These are phyloP conservation scores for Alfaro cultratus DNA, from an alignment of 2,797 vertebrate species.

Conservation along the genomic window DNA sequence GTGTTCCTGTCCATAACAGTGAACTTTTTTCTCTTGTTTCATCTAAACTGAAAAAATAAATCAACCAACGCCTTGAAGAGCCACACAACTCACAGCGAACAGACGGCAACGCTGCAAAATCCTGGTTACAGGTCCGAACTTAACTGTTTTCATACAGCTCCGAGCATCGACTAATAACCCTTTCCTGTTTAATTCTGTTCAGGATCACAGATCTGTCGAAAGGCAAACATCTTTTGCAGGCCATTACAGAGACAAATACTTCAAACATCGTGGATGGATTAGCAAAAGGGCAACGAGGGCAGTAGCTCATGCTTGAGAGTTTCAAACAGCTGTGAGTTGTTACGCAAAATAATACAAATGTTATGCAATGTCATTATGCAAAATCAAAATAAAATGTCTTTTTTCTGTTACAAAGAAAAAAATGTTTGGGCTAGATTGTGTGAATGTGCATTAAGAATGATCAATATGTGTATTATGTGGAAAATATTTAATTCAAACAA, in stretches of 20 bases:
- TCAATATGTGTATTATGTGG: neutral
- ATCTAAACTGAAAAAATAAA: neutral
- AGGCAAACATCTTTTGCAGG: neutral
- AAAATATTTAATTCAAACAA: neutral
- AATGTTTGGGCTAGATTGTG: too few relatives aligned
- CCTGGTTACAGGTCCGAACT: neutral
- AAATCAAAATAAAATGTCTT: too few relatives aligned
- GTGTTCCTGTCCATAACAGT: neutral
- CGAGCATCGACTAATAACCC: neutral
- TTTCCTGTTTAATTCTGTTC: neutral
- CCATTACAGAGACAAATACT: neutral
- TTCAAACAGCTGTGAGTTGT: neutral
- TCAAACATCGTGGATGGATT: neutral
- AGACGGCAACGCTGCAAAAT: neutral
- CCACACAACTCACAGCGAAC: neutral
- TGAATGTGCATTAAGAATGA: neutral
- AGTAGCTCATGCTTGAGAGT: neutral
- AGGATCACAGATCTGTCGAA: neutral
- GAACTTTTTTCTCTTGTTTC: neutral
- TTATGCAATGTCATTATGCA: too few relatives aligned
- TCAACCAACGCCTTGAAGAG: neutral
- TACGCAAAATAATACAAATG: too few relatives aligned
- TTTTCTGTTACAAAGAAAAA: too few relatives aligned
- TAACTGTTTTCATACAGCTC: neutral
- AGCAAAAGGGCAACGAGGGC: neutral